These are phyloP conservation scores for Centroberyx gerrardi DNA, from an alignment of 2,797 vertebrate species.

Conservation along the genomic window DNA sequence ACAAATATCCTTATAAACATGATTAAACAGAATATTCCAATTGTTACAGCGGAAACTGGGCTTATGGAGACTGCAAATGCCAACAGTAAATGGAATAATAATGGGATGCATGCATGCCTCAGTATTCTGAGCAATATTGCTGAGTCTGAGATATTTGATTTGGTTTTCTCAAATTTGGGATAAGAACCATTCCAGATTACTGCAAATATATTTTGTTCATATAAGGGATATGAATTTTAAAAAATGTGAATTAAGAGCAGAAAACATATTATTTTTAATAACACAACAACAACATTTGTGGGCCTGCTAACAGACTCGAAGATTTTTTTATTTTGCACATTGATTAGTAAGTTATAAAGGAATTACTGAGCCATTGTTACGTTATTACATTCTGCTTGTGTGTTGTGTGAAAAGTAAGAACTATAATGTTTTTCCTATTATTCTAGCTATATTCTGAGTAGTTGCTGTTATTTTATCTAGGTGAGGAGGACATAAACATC, in stretches of 20 bases:
- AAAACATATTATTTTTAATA: no score
- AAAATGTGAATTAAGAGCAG: no score
- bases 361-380: neutral
- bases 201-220: no score
- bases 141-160: no score
- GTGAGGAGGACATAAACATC: constrained; percentile 87
- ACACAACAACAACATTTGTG: no score
- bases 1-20: neutral
- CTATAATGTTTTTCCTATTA: neutral
- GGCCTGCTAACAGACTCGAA: no score
- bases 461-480: constrained; percentile 70
- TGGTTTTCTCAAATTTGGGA: no score
- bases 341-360: neutral
- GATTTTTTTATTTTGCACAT: no score
- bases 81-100: neutral
- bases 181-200: no score
- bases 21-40: neutral
- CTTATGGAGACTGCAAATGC: neutral
- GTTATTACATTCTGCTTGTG: neutral
- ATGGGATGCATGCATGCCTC: neutral
- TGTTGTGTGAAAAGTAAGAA: neutral
- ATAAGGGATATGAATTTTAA: no score
- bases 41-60: neutral
- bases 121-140: neutral
- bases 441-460: neutral